Evolutionary conservation across 1,140 invertebrate species (phyloP).

Genomic region (Caenorhabditis inopinata): DNA sequence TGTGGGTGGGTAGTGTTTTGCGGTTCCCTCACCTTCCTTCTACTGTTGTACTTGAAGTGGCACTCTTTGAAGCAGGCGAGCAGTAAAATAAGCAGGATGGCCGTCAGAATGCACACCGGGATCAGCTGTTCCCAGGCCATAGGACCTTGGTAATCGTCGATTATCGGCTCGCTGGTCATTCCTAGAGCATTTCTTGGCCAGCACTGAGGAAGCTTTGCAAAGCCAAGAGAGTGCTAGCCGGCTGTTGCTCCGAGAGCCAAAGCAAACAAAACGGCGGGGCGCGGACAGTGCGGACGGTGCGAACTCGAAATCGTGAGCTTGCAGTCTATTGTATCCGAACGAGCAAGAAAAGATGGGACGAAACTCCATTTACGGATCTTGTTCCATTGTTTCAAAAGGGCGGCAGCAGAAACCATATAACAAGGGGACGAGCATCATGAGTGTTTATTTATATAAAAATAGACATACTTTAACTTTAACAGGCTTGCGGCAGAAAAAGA

Average conservation of each 20-base stretch:
- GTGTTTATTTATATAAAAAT: constrained; percentile 26
- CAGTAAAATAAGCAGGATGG: constrained; percentile 15
- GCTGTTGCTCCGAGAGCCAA: not conserved
- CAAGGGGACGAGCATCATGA: not conserved
- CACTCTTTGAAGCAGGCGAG: constrained; percentile 12
- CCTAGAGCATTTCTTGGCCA: not conserved
- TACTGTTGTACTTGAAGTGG: constrained; percentile 24
- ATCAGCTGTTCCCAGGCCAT: constrained; percentile 10
- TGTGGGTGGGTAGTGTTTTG: not conserved
- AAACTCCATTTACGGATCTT: constrained; percentile 19
- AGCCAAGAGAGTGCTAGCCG: not conserved
- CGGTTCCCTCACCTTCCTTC: constrained; percentile 27
- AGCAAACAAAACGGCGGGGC: not conserved
- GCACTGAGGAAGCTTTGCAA: not conserved
- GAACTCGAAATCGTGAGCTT: constrained; percentile 12
- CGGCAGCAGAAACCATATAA: not conserved
- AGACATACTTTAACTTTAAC: too few species aligned
- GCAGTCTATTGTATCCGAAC: constrained; percentile 13
- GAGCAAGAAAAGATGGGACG: not conserved
- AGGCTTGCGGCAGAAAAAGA: too few species aligned
- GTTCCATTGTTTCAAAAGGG: constrained; percentile 4
- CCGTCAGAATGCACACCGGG: constrained; percentile 6
- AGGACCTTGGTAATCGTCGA: constrained; percentile 14
- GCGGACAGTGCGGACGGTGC: constrained; percentile 12
- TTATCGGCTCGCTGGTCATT: constrained; percentile 17